These are phyloP conservation scores for Acronicta aceris DNA, from an alignment of 2,888 invertebrate genomes.

Conservation along the genomic window DNA sequence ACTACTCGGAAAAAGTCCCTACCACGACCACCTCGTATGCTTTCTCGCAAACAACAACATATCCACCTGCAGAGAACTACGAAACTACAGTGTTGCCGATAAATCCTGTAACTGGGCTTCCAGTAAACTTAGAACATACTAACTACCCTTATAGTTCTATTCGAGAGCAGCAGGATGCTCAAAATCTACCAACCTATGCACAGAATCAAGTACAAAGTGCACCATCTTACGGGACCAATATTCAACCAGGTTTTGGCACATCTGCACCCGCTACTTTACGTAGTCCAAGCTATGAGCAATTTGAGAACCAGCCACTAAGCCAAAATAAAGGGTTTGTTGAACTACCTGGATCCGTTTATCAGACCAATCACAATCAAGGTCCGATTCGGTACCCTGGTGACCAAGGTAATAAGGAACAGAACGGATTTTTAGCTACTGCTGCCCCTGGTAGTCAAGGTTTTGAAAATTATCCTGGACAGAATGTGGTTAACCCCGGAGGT, in stretches of 20 bases:
- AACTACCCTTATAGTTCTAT: slow-evolving; percentile 2
- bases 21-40: slow-evolving; percentile 69
- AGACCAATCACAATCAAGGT: background rate
- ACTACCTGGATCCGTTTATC: slow-evolving; percentile 5
- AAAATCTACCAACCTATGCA: slow-evolving; percentile 5
- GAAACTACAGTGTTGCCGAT: slow-evolving; percentile 37
- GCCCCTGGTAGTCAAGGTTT: background rate
- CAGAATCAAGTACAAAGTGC: slow-evolving; percentile 4
- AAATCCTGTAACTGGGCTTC: slow-evolving; percentile 45
- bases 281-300: slow-evolving; percentile 1
- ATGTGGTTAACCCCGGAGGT: slow-evolving; percentile 4
- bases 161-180: slow-evolving; percentile 7
- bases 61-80: slow-evolving; percentile 58
- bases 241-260: slow-evolving; percentile 9
- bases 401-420: background rate
- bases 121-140: slow-evolving; percentile 15
- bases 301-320: slow-evolving; percentile 4
- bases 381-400: slow-evolving; percentile 11
- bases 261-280: background rate
- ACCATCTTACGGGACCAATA: slow-evolving; percentile 6
- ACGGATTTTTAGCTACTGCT: background rate
- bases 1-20: slow-evolving; percentile 24
- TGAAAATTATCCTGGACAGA: slow-evolving; percentile 18
- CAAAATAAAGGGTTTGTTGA: slow-evolving; percentile 21
- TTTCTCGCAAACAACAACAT: slow-evolving; percentile 70